Evolutionary conservation across 2,888 invertebrate species (phyloP).

Genomic region (Hedychridium roseum): DNA sequence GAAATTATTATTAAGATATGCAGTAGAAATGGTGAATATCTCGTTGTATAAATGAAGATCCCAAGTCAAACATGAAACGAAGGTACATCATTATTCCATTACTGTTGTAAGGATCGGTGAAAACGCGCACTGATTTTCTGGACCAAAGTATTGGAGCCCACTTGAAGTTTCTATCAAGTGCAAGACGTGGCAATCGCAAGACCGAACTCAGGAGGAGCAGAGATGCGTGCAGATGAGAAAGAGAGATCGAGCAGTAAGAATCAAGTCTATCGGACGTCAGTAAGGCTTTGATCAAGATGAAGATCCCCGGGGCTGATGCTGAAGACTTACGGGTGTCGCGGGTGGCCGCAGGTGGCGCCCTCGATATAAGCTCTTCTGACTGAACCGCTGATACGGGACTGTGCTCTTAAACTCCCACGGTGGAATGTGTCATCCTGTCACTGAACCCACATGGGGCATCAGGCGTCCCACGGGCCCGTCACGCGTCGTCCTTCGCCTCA

Average conservation of each 20-base stretch:
- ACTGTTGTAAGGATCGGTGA: too few species aligned
- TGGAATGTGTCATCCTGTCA: conserved; percentile 62
- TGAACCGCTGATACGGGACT: conserved; percentile 49
- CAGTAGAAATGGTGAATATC: too few species aligned
- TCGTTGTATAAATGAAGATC: too few species aligned
- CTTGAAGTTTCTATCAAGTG: too few species aligned
- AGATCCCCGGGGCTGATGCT: conserved; percentile 48
- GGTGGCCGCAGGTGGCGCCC: conserved; percentile 61
- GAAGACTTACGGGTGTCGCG: conserved; percentile 49
- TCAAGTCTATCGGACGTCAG: conserved; percentile 45
- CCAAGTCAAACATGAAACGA: too few species aligned
- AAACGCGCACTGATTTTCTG: too few species aligned
- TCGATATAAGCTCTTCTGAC: conserved; percentile 51
- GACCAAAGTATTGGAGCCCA: too few species aligned
- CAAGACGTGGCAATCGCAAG: too few species aligned
- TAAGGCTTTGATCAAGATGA: conserved; percentile 52
- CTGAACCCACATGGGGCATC: conserved; percentile 52
- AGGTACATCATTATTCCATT: too few species aligned
- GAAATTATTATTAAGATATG: too few species aligned
- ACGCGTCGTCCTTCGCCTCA: conserved; percentile 22
- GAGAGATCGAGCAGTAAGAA: conserved; percentile 40
- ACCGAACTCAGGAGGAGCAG: too few species aligned
- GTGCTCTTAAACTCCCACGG: conserved; percentile 56
- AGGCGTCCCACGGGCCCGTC: conserved; percentile 49
- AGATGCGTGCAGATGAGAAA: conserved; percentile 42